A percentile compares a stretch with the other conserved stretches of the same genome.
These are phyloP conservation scores for Platanista minor DNA, from an alignment of 2,113 vertebrate species.

Conservation along the genomic window DNA sequence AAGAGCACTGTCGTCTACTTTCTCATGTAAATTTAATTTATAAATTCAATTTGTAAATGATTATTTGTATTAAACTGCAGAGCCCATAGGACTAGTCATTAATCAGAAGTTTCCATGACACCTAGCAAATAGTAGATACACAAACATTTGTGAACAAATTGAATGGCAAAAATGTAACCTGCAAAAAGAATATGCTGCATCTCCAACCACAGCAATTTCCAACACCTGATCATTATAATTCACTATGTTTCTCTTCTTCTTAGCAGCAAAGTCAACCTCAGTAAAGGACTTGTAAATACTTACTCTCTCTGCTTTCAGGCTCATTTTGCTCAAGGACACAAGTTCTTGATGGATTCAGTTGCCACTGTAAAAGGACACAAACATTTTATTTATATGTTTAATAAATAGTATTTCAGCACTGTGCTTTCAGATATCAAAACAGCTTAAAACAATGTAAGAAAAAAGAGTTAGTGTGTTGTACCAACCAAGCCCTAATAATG, in stretches of 20 bases:
- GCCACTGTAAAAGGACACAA: conserved; percentile 86
- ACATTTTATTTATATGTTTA: conserved; percentile 13
- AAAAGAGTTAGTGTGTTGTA: not conserved
- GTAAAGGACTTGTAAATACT: conserved; percentile 66
- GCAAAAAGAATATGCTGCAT: not conserved
- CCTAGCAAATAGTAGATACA: not conserved
- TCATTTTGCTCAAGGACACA: conserved; percentile 70
- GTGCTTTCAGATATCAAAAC: conserved; percentile 30
- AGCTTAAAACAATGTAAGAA: not conserved
- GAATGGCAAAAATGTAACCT: not conserved
- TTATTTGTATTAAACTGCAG: conserved; percentile 18
- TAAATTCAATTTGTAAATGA: not conserved
- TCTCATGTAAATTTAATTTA: conserved; percentile 19
- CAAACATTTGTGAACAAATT: not conserved
- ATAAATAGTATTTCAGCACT: not conserved
- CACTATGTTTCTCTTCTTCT: not conserved
- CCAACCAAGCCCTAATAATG: not conserved
- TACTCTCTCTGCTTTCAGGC: conserved; percentile 82
- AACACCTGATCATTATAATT: not conserved
- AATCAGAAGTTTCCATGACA: not conserved
- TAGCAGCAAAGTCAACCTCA: not conserved
- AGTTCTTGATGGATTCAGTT: conserved; percentile 76
- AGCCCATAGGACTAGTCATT: not conserved
- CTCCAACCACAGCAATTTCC: not conserved
- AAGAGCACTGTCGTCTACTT: not conserved